Evolutionary conservation across 2,113 vertebrate genomes (phyloP), one percentile per base, ranked within the genome.

Genomic region (Anthoscopus minutus): DNA sequence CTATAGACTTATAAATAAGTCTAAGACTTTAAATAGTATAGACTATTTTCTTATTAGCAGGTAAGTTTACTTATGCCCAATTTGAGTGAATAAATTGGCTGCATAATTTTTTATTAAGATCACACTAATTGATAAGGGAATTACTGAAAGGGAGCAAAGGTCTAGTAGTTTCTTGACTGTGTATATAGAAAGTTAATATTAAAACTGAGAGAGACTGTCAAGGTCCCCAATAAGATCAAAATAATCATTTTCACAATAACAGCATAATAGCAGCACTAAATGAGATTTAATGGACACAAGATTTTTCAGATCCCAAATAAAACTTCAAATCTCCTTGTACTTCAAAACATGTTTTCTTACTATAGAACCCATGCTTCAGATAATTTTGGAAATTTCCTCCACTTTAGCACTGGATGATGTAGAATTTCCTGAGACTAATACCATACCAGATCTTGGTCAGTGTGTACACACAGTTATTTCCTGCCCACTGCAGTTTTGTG

Each of bases 61-160:
- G 0, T 48, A 71, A 21, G 7, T 81, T 83, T 54, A 16, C 7
- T 14, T 77, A 21, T 8, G 5, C 9, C 3, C 0, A 47, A 2
- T 58, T 13, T 51, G 40, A 60, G 7, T 47, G 19, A 81, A 81
- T 50, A 44, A 30, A 58, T 66, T 1, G 2, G 57, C 83, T 73
- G 22, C 28, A 61, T 81, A 0, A 3, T 50, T 87, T 74, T 56
- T 67, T 56, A 44, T 62, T 64, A 31, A 81, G 88, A 48, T 76
- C 22, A 53, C 4, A 7, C 2, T 60, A 28, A 47, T 28, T 48
- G 9, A 37, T 60, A 60, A 56, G 28, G 18, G 48, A 81, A 53
- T 53, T 56, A 10, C 8, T 74, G 17, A 74, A 86, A 66, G 71
- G 13, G 13, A 67, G 6, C 11, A 74, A 57, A 17, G 13, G 33